phyloP scores from a whole-genome alignment of 2,113 vertebrate species.

The Bubo bubo region DNA sequence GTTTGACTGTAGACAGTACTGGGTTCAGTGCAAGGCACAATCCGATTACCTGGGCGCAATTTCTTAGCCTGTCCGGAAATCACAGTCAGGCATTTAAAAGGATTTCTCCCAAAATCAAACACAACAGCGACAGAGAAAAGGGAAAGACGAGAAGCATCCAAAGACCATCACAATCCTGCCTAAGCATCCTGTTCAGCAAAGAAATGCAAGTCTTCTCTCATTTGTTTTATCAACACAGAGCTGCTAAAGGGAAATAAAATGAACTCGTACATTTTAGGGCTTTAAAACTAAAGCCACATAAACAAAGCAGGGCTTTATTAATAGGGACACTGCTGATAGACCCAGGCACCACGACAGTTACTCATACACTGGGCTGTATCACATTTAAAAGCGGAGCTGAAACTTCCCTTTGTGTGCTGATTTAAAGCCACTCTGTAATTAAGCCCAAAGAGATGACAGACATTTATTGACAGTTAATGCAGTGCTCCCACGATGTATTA shows the following conservation, averaged over 20 bases:
- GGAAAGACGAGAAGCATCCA: rapidly evolving
- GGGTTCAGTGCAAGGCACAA: background rate
- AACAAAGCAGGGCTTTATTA: background rate
- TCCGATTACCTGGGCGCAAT: background rate
- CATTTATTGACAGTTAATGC: slow-evolving; percentile 18
- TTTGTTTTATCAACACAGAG: background rate
- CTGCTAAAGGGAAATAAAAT: background rate
- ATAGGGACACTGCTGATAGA: background rate
- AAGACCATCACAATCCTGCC: background rate
- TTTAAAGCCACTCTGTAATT: background rate
- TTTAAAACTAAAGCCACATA: background rate
- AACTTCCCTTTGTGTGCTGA: background rate
- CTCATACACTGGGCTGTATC: background rate
- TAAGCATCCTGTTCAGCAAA: background rate
- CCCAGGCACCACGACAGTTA: background rate
- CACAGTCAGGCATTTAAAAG: background rate
- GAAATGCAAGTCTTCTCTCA: background rate
- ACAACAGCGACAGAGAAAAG: background rate
- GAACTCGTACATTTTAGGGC: background rate
- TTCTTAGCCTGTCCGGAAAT: background rate
- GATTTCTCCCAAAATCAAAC: background rate
- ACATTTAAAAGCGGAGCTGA: background rate
- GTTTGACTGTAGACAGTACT: background rate
- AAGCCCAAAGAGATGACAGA: background rate
- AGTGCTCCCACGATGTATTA: background rate